Evolutionary conservation across 2,797 vertebrate genomes (phyloP), one percentile per base, ranked within the genome.

Genomic region (Tenualosa thibaudeaui): DNA sequence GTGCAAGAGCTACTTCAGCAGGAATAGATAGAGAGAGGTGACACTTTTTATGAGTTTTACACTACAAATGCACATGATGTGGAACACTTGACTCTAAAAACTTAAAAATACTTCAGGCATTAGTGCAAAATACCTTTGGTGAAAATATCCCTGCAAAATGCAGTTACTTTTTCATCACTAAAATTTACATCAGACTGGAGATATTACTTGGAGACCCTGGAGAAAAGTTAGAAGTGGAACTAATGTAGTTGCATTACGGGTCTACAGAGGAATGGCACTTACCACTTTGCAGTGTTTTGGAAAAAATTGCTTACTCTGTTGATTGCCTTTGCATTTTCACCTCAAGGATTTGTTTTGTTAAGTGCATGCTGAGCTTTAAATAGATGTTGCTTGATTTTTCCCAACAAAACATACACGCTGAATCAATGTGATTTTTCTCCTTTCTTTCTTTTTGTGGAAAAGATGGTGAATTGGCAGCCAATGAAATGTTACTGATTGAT

Each of bases 301-400:
- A 86, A 78, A 31, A 87, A 83, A 86, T 83, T 83, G 82, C 83
- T 88, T 86, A 89, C 85, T 86, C 37, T 54, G 65, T 40, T 90
- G 84, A 88, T 83, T 86, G 68, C 78, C 81, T 88, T 85, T 83
- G 60, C 60, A 87, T 89, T 86, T 82, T 83, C 78, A 85, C 84
- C 46, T 84, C 85, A 83, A 62, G 82, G 54, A 81, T 78, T 83
- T 84, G 82, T 86, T 88, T 81, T 87, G 58, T 56, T 84, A 65
- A 84, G 56, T 75, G 83, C 50, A 86, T 84, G 58, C 65, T 31
- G n/a, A 68, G 62, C 26, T 68, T 68, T 68, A 68, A 68, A 26
- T 13, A 31, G 62, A 5, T 13, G 10, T 5, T 10, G 10, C 24
- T 65, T 58, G 2, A 58, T 58, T 15, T 51, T 68, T 68, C 12